Evolutionary conservation across 2,888 invertebrate genomes (phyloP).

Genomic region (Pyrocoelia pectoralis): DNA sequence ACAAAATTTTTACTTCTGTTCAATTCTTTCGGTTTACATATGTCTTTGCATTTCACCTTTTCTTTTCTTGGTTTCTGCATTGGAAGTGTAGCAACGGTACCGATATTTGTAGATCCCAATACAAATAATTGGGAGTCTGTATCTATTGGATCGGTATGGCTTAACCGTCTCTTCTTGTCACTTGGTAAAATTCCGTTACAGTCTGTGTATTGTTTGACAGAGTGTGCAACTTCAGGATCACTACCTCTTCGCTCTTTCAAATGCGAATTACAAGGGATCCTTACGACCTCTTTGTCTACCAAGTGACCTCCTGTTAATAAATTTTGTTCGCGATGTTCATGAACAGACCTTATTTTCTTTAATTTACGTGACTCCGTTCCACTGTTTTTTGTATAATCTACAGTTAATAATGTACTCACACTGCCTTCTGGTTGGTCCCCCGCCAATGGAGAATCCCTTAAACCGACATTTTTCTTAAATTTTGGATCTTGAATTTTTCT

Average conservation of each 20-base stretch:
- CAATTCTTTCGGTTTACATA: conserved; percentile 54
- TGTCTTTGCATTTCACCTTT: conserved; percentile 56
- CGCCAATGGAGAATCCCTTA: conserved; percentile 19
- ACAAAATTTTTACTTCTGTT: conserved; percentile 66
- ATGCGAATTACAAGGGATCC: conserved; percentile 38
- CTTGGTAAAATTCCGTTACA: conserved; percentile 69
- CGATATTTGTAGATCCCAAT: conserved; percentile 75
- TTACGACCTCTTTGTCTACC: conserved; percentile 33
- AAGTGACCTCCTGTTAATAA: conserved; percentile 56
- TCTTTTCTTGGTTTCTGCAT: conserved; percentile 54
- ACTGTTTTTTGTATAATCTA: conserved; percentile 47
- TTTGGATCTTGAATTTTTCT: conserved; percentile 49
- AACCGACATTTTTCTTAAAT: conserved; percentile 20
- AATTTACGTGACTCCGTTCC: conserved; percentile 52
- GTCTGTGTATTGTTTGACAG: conserved; percentile 55
- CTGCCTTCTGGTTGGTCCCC: conserved; percentile 24
- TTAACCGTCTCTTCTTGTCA: conserved; percentile 72
- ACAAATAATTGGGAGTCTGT: conserved; percentile 50
- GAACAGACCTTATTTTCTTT: conserved; percentile 36
- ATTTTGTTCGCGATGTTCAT: conserved; percentile 59
- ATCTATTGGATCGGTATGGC: conserved; percentile 61
- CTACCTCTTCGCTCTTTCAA: conserved; percentile 62
- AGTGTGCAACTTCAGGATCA: conserved; percentile 59
- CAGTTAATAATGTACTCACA: conserved; percentile 21
- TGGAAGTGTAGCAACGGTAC: conserved; percentile 66